These are phyloP conservation scores for Eriocheir sinensis DNA, from an alignment of 1,140 invertebrate genomes.

Conservation along the genomic window DNA sequence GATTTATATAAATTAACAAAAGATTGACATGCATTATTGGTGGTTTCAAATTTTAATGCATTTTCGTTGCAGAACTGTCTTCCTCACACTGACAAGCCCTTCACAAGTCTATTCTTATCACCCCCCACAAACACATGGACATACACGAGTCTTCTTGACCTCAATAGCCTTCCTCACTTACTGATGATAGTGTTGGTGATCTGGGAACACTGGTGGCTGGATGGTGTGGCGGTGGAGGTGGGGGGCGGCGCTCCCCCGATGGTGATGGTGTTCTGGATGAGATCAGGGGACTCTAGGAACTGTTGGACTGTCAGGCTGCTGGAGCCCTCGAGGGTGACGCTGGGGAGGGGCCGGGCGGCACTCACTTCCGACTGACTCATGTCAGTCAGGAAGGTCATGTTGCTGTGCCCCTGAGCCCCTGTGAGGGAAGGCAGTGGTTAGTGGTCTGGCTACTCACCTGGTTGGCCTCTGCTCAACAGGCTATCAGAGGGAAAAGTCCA, in stretches of 20 bases:
- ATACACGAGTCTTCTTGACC: background rate
- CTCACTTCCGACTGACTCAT: background rate
- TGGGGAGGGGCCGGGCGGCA: background rate
- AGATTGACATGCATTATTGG: too few species aligned
- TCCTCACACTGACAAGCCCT: too few species aligned
- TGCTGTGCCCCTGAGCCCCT: background rate
- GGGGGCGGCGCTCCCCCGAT: conserved; percentile 39
- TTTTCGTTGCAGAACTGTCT: too few species aligned
- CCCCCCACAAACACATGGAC: too few species aligned
- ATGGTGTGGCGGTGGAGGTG: conserved; percentile 7
- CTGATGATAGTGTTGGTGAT: conserved; percentile 66
- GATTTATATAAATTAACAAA: too few species aligned
- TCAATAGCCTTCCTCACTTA: background rate
- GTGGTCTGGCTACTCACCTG: too few species aligned
- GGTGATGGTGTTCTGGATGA: conserved; percentile 69
- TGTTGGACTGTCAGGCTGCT: conserved; percentile 63
- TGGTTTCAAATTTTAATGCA: too few species aligned
- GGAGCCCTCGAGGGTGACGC: conserved; percentile 58
- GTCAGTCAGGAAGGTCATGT: background rate
- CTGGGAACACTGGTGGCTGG: conserved; percentile 36
- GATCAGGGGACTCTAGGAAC: conserved; percentile 52
- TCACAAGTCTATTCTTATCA: too few species aligned
- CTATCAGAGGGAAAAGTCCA: too few species aligned
- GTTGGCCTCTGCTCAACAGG: too few species aligned
- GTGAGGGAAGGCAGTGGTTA: background rate